Base-by-base conservation (phyloP, 2,113 vertebrate genomes). In the Psilopsiagon aymara region DNA sequence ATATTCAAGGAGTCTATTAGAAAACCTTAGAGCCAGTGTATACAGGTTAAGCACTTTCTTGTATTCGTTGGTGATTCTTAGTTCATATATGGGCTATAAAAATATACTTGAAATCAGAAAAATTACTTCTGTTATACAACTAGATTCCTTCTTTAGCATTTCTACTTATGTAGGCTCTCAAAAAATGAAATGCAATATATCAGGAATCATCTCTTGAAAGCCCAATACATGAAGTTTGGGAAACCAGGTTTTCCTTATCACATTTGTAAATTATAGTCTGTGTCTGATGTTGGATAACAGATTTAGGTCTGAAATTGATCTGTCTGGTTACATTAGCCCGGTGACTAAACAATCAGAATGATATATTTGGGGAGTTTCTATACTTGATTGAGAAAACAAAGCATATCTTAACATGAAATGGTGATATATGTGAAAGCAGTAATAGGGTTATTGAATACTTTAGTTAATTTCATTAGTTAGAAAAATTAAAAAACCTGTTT, bases 241-340 rank as follows among this genome's bases (percentile, higher is more conserved):
- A 70, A 86, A 59, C 46, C 41, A 25, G 24, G 28, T 84, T 91
- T 92, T 92, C 7, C 4, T 35, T 79, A 80, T 35, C 46, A 53
- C 3, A 13, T 7, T 71, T 74, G 29, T 63, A 82, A 93, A 63
- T 47, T 92, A 41, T 43, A 83, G n/a, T 46, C 13, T 68, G 24
- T 64, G 39, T 4, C 28, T 57, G 23, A n/a, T 23, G 13, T 47
- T 84, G 37, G 27, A 70, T 71, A 90, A 62, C n/a, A 86, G 55
- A 89, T 83, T 95, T 83, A 88, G 55, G 35, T 66, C 12, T 88
- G 49, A 93, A 96, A 94, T 82, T 83, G n/a, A 41, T 67, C 64
- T 88, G 37, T 47, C 53, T 94, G n/a, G 20, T 74, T 91, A 55
- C 18, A 82, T 91, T 73, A 83, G 13, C 6, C 11, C 86, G n/a